Percentiles rank a stretch among this genome's conserved stretches.
Evolutionary conservation across 1,140 invertebrate genomes (phyloP).

Genomic region (Halyomorpha halys): DNA sequence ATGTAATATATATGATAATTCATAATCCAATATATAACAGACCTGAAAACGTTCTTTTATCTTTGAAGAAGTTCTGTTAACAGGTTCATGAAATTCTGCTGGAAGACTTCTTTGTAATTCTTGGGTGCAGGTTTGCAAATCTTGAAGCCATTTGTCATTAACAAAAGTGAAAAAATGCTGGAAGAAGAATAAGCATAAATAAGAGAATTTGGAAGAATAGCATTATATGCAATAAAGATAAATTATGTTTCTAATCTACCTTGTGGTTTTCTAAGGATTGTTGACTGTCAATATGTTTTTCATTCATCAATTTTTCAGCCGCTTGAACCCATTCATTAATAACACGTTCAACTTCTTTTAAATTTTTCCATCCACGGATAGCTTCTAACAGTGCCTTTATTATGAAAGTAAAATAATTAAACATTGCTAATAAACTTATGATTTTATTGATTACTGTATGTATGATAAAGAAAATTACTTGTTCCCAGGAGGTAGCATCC

Average conservation of each 20-base stretch:
- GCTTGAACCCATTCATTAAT: slow-evolving; percentile 77
- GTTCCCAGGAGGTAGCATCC: slow-evolving; percentile 64
- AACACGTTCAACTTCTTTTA: slow-evolving; percentile 61
- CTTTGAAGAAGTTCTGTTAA: slow-evolving; percentile 58
- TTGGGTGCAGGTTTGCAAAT: slow-evolving; percentile 65
- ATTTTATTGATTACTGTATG: neutral
- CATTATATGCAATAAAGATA: too few species aligned
- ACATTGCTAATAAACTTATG: neutral
- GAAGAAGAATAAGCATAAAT: slow-evolving; percentile 12
- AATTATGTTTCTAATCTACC: slow-evolving; percentile 29
- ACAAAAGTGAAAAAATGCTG: slow-evolving; percentile 73
- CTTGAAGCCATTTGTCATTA: slow-evolving; percentile 70
- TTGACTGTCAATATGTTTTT: slow-evolving; percentile 46
- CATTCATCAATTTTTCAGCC: slow-evolving; percentile 69
- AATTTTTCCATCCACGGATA: slow-evolving; percentile 74
- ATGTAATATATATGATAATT: neutral
- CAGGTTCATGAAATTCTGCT: slow-evolving; percentile 50
- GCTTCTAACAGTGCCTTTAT: slow-evolving; percentile 56
- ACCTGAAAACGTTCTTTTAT: slow-evolving; percentile 64
- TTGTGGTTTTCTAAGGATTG: slow-evolving; percentile 38
- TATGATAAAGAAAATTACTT: slow-evolving; percentile 35
- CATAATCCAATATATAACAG: neutral
- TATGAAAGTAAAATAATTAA: neutral
- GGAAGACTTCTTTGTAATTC: slow-evolving; percentile 64
- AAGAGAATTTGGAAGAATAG: neutral